phyloP scores from a whole-genome alignment of 1,140 invertebrate species.

The Acromyrmex heyeri region DNA sequence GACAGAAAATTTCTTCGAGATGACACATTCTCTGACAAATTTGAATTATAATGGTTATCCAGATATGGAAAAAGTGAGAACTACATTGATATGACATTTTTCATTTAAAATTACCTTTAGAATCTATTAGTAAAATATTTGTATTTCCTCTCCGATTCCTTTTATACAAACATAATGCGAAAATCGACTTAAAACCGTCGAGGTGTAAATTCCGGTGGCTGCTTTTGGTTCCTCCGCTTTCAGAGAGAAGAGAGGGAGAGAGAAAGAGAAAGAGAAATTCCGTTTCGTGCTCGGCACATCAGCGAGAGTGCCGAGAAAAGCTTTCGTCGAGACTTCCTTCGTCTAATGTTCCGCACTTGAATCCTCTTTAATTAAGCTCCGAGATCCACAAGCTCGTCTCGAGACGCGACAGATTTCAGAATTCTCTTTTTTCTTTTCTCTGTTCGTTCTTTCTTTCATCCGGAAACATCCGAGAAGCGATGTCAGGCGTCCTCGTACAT shows the following conservation, averaged over 20 bases:
- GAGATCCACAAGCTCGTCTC: constrained; percentile 24
- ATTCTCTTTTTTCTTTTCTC: background rate
- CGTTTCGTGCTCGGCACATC: constrained; percentile 16
- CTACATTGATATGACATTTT: background rate
- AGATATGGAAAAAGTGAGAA: background rate
- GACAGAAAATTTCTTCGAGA: no score
- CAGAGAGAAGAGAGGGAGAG: background rate
- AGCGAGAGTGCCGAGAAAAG: constrained; percentile 9
- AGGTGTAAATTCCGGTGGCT: constrained; percentile 34
- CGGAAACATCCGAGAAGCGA: constrained; percentile 24
- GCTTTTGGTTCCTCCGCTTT: constrained; percentile 6
- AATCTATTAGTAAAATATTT: constrained; percentile 2
- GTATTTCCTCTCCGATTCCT: background rate
- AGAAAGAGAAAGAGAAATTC: constrained; percentile 9
- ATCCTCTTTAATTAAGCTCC: constrained; percentile 45
- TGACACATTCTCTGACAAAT: background rate
- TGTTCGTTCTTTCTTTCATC: background rate
- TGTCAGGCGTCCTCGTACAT: constrained; percentile 2
- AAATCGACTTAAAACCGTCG: background rate
- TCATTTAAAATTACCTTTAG: background rate
- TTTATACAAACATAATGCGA: background rate
- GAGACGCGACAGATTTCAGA: constrained; percentile 19
- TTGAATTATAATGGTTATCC: background rate
- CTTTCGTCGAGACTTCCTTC: background rate
- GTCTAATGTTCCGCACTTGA: constrained; percentile 28